Evolutionary conservation across 1,140 invertebrate species (phyloP), one percentile per base, ranked within the genome.

Genomic region (Cydia fagiglandana): DNA sequence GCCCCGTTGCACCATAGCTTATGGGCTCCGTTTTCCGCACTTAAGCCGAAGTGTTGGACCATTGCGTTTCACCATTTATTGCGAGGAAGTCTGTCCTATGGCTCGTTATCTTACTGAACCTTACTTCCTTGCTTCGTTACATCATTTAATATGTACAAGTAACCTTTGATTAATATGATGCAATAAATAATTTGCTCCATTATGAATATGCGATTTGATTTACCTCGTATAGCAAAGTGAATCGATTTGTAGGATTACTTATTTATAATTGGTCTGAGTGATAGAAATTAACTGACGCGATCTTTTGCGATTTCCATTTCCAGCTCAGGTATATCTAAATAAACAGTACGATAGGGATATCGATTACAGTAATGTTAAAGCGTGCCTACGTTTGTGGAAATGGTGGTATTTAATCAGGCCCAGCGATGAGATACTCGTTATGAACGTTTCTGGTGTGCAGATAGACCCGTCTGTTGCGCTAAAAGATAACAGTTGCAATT

Each of bases 101-200:
- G 15, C 34, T 17, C n/a, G 9, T 45, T 70, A 17, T 41, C 66
- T 38, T 70, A 38, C 34, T 68, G 30, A 68, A 68, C 28, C 24
- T 70, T 38, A 66, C 10, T 38, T 66, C 24, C 30, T 30, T 10
- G 34, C 66, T 70, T 41, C n/a, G 34, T 41, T 17, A 70, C 34
- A 70, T 70, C 66, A 70, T n/a, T 34, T 45, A 41, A 73, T 28
- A 73, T 20, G 41, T 53, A 34, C 7, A 45, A 17, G 47, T 53
- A 50, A 53, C 30, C 34, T 20, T 24, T 50, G 73, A 73, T 73
- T 73, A 73, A 73, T 73, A n/a, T 73, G 41, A 73, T 28, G 73
- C 38, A 70, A 70, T 70, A 15, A 70, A 41, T 70, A 9, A 38
- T 70, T 38, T 38, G 66, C 30, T 70, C n/a, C 4, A 68, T 47